These are phyloP conservation scores for Platyscapa corneri DNA, from an alignment of 1,140 invertebrate species.

Conservation along the genomic window DNA sequence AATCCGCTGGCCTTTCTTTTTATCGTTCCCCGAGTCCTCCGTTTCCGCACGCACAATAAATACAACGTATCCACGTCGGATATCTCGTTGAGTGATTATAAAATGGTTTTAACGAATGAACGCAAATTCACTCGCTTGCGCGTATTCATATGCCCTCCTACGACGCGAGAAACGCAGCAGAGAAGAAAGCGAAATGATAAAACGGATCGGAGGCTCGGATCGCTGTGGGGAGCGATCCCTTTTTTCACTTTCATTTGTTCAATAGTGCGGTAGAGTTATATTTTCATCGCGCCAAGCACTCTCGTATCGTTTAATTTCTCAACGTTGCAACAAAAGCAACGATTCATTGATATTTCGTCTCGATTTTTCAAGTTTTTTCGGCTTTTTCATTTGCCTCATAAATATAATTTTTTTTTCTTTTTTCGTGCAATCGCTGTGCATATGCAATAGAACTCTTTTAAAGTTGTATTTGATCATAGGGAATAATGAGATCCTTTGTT, in stretches of 20 bases:
- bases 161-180: too few relatives aligned
- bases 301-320: slow-evolving; percentile 23
- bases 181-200: neutral
- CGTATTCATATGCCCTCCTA: neutral
- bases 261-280: neutral
- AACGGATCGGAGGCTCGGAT: neutral
- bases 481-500: slow-evolving; percentile 4
- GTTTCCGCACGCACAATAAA: neutral
- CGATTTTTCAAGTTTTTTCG: neutral
- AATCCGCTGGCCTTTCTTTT: neutral
- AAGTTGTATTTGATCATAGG: neutral
- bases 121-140: neutral
- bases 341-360: slow-evolving; percentile 9
- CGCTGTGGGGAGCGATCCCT: neutral
- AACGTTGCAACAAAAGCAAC: neutral
- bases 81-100: slow-evolving; percentile 14
- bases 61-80: neutral
- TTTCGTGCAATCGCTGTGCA: too few relatives aligned
- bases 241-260: neutral
- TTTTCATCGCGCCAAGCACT: neutral
- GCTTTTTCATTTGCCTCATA: neutral
- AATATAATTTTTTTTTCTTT: neutral
- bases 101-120: slow-evolving; percentile 26
- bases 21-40: too few relatives aligned
- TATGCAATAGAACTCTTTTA: neutral